Evolutionary conservation across 1,140 invertebrate genomes (phyloP).

Genomic region (Alviniconcha marisindica): DNA sequence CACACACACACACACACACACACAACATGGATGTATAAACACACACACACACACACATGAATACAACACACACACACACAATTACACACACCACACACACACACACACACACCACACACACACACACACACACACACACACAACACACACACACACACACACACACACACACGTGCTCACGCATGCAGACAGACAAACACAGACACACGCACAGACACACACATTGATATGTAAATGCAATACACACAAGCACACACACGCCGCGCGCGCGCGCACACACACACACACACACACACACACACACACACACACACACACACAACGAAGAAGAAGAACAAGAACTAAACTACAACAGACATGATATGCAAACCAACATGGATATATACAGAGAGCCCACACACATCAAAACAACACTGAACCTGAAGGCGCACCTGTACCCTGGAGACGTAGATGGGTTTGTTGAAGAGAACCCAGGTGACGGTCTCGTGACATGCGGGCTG

Average conservation of each 20-base stretch:
- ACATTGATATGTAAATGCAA: too few relatives aligned
- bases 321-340: too few relatives aligned
- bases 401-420: background rate
- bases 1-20: background rate
- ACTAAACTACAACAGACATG: too few relatives aligned
- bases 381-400: background rate
- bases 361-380: too few relatives aligned
- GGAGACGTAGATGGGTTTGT: conserved; percentile 73
- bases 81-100: background rate
- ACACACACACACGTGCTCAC: too few relatives aligned
- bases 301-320: background rate
- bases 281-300: conserved; percentile 10
- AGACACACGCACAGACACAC: too few relatives aligned
- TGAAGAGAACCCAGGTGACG: conserved; percentile 75
- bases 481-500: conserved; percentile 74
- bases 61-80: background rate
- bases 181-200: too few relatives aligned
- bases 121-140: too few relatives aligned
- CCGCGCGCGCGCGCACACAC: background rate
- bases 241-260: too few relatives aligned
- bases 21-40: background rate
- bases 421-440: conserved; percentile 70
- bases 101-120: too few relatives aligned
- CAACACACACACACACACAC: too few relatives aligned
- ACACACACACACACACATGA: background rate